Evolutionary conservation across 1,140 invertebrate species (phyloP), one percentile per base, ranked within the genome.

Genomic region (Varroa destructor): DNA sequence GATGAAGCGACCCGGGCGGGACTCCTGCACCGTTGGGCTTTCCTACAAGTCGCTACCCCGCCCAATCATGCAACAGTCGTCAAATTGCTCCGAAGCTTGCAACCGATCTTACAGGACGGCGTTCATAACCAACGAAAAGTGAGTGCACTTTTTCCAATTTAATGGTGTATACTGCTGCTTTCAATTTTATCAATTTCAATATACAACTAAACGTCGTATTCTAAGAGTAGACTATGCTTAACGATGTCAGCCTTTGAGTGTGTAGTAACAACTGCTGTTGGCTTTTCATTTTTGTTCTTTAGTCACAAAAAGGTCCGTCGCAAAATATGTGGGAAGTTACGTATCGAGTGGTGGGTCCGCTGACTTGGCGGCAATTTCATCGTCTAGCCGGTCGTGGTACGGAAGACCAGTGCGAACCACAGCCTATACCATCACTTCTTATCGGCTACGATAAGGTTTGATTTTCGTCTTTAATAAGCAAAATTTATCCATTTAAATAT

Each of bases 311-410:
- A 40, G 61, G 61, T 4, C 61, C 61, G 3, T 67, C 73, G 57
- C 73, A 76, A 56, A 58, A 57, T 37, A 42, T 75, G 43, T 76
- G 72, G 72, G 75, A 77, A 73, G 74, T 76, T 25, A 76, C 75
- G 56, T 76, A 76, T 72, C 73, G 74, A 1, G 76, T 77, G 67
- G 56, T 74, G 12, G 76, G 77, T 12, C 74, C 72, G 71, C 84
- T 97, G 0, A 97, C 93, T 1, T 97, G 94, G 94, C 84, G 93
- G 71, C 91, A 97, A 79, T 97, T 97, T 80, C 93, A 97, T 83
- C 84, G 91, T 61, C 82, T 97, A 71, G 93, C 93, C 12, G 93
- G 93, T 1, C 83, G 92, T 78, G 91, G 85, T 70, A 91, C 91
- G 37, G 91, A 94, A 77, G 93, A 97, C 78, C 87, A 91, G 64